Evolutionary conservation across 2,113 vertebrate genomes (phyloP).

Genomic region (Chlamydotis undulata): DNA sequence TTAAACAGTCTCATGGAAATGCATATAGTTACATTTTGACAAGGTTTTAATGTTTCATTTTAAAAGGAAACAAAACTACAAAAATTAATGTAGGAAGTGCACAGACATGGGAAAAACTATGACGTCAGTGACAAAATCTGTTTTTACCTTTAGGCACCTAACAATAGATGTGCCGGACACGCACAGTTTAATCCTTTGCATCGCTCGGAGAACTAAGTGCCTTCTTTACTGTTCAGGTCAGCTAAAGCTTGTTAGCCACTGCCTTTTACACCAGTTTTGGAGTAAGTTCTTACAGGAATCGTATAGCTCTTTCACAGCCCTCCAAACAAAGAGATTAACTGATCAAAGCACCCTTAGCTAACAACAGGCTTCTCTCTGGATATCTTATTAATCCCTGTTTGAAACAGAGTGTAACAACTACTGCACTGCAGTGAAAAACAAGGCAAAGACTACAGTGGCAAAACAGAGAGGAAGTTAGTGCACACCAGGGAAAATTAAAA

Average conservation of each 20-base stretch:
- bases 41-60: background rate
- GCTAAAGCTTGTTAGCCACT: background rate
- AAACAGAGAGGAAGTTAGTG: background rate
- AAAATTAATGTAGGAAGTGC: background rate
- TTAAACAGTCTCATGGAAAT: background rate
- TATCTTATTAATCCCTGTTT: conserved; percentile 13
- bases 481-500: background rate
- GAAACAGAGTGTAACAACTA: background rate
- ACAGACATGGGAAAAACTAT: accelerated
- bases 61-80: background rate
- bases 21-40: background rate
- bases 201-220: background rate
- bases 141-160: background rate
- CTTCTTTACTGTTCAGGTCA: background rate
- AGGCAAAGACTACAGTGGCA: background rate
- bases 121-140: background rate
- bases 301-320: background rate
- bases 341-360: conserved; percentile 46
- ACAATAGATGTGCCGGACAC: background rate
- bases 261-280: conserved; percentile 24
- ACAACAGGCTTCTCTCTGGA: conserved; percentile 16
- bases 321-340: conserved; percentile 46
- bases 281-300: background rate
- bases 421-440: background rate
- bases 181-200: background rate